Conservation (phyloP, 2,797 vertebrate species). For the Dallia pectoralis region DNA sequence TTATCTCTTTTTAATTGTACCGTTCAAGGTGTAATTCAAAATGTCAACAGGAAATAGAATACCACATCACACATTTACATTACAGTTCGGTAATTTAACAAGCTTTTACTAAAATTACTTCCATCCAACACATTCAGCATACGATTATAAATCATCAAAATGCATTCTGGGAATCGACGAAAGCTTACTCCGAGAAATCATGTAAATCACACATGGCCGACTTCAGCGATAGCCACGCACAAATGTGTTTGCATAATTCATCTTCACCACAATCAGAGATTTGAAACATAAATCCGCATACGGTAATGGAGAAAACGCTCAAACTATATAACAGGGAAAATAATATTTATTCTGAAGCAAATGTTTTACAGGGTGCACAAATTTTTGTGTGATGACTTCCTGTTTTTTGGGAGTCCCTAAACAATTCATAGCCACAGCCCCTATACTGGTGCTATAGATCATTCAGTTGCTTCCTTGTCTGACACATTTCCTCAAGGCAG, state of each 20-base stretch:
- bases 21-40: neutral
- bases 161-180: neutral
- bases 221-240: constrained; percentile 41
- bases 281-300: constrained; percentile 23
- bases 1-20: neutral
- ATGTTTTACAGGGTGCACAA: constrained; percentile 49
- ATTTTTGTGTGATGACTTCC: constrained; percentile 60
- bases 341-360: constrained; percentile 39
- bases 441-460: constrained; percentile 65
- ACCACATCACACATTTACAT: constrained; percentile 31
- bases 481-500: constrained; percentile 54
- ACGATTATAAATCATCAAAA: neutral
- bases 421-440: constrained; percentile 64
- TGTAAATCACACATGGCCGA: constrained; percentile 27
- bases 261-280: constrained; percentile 31
- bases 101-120: neutral
- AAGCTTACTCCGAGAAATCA: neutral
- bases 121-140: neutral
- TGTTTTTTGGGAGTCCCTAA: constrained; percentile 65
- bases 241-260: constrained; percentile 42
- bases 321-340: constrained; percentile 24
- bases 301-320: constrained; percentile 40
- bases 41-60: constrained; percentile 10
- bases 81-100: neutral
- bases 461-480: constrained; percentile 61